These are phyloP conservation scores for Salvator merianae DNA, from an alignment of 2,113 vertebrate species.

Conservation along the genomic window DNA sequence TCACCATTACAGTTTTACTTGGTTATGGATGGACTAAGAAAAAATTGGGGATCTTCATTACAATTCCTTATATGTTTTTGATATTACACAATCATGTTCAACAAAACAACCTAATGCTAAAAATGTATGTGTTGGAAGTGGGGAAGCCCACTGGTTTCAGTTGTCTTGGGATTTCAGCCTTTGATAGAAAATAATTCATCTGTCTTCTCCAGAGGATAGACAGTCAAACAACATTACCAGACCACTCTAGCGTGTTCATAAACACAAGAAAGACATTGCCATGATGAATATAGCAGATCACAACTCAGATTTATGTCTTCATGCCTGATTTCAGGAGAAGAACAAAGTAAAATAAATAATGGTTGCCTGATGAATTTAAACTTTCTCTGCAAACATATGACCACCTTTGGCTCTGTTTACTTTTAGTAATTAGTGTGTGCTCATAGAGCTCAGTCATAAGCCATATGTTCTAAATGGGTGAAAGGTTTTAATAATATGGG, in stretches of 20 bases:
- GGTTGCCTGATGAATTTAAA: not conserved
- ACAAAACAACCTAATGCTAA: not conserved
- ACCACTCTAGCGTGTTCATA: not conserved
- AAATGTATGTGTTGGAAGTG: too few species aligned
- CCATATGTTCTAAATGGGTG: not conserved
- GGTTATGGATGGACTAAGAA: too few species aligned
- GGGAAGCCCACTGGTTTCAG: not conserved
- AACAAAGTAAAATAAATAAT: not conserved
- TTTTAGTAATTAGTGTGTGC: not conserved
- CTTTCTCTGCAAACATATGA: not conserved
- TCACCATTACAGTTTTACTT: too few species aligned
- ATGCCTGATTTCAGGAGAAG: slow-evolving; percentile 10
- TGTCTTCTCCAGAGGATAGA: not conserved
- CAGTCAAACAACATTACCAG: not conserved
- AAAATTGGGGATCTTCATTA: too few species aligned
- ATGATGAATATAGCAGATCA: not conserved
- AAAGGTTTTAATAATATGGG: not conserved
- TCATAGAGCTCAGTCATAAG: not conserved
- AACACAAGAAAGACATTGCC: not conserved
- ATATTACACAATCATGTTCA: not conserved
- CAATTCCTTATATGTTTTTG: too few species aligned
- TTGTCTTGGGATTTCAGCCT: not conserved
- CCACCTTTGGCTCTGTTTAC: not conserved
- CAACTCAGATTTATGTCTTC: not conserved
- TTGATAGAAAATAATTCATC: not conserved